Percentiles rank a stretch among this genome's conserved stretches.
These are phyloP conservation scores for Oryzias melastigma DNA, from an alignment of 2,113 vertebrate species.

Conservation along the genomic window DNA sequence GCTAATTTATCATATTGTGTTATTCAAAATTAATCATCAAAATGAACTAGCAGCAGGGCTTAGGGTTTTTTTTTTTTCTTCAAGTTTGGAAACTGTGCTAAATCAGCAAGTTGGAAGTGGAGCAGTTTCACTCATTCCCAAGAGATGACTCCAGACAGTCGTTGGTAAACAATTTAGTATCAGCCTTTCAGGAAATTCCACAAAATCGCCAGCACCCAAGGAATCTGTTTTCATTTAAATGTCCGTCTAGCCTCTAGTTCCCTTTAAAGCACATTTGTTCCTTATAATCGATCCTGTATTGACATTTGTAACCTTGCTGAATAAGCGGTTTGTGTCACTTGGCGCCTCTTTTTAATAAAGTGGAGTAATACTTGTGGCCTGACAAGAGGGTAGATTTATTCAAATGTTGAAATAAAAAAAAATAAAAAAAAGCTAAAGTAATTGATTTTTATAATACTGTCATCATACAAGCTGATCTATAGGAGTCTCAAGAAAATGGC, in stretches of 20 bases:
- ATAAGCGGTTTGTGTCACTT: conserved; percentile 6
- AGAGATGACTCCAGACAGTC: conserved; percentile 48
- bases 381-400: background rate
- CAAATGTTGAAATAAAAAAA: conserved; percentile 1
- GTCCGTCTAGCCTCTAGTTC: conserved; percentile 31
- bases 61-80: conserved; percentile 10
- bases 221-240: conserved; percentile 24
- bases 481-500: conserved; percentile 7
- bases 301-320: conserved; percentile 47
- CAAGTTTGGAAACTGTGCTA: conserved; percentile 30
- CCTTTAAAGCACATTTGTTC: conserved; percentile 49
- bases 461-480: background rate
- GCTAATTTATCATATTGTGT: conserved; percentile 75
- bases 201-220: conserved; percentile 16
- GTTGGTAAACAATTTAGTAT: conserved; percentile 59
- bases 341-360: conserved; percentile 20
- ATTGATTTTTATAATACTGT: background rate
- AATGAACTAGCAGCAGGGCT: conserved; percentile 56
- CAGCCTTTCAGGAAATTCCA: conserved; percentile 39
- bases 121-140: conserved; percentile 38
- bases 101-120: conserved; percentile 64
- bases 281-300: conserved; percentile 45
- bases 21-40: conserved; percentile 73
- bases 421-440: conserved; percentile 7
- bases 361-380: background rate